Evolutionary conservation across 2,888 invertebrate species (phyloP), one percentile per base, ranked within the genome.

Genomic region (Antitype chi): DNA sequence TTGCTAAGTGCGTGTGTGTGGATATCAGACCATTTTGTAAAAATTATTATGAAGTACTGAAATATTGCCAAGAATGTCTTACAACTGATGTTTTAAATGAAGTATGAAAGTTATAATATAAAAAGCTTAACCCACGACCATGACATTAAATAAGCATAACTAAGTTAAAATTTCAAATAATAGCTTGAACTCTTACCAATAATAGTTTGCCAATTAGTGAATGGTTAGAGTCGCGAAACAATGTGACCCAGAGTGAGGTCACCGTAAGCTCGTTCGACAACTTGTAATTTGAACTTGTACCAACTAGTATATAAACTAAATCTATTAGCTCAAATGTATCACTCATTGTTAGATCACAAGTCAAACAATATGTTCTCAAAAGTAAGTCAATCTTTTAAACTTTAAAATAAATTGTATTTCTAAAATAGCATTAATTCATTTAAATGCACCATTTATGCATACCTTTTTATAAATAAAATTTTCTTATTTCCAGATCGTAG

Each of bases 301-400:
- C 57, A 49, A 64, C 74, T 72, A 71, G 94, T 85, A 85, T 85
- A 85, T 73, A 85, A 85, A 78, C 74, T 75, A 57, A 71, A 74
- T 64, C 13, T 23, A 52, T 70, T 32, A 63, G 17, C 63, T 70
- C 38, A 76, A 81, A 70, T 77, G 28, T 89, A 91, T 91, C 91
- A 91, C 85, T 91, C 88, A 89, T 79, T 92, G 87, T 87, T 86
- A 85, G 85, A 82, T 88, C 88, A 85, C 78, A 90, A 87, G 85
- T 85, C 82, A 89, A 85, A 89, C 88, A 94, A 91, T 85, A 87
- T 87, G 87, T 85, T 81, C 80, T 78, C 74, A 57, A 87, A 86
- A 86, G 85, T 64, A 91, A 94, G 85, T 66, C 25, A 47, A 47
- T 9, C 13, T 63, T 47, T n/a, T 3, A 15, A 53, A 60, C 0